Evolutionary conservation across 2,888 invertebrate genomes (phyloP).

Genomic region (Aphodius sticticus): DNA sequence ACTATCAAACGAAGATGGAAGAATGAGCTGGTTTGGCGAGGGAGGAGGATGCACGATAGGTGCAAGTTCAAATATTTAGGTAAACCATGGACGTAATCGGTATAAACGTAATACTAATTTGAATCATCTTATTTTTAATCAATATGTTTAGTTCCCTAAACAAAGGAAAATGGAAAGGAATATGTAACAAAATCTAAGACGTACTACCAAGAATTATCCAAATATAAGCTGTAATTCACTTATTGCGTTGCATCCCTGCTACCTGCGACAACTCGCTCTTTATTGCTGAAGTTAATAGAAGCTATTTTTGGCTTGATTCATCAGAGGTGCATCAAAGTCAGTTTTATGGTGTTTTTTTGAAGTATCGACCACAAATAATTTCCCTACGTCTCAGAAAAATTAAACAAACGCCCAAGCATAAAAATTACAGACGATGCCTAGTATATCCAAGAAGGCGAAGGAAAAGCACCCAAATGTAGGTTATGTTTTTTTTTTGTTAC

Average conservation of each 20-base stretch:
- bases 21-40: background rate
- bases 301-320: constrained; percentile 6
- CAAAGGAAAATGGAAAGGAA: background rate
- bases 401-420: constrained; percentile 18
- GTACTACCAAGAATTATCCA: constrained; percentile 9
- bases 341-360: background rate
- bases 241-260: background rate
- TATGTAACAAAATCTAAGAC: background rate
- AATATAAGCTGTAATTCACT: background rate
- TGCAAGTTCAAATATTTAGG: constrained; percentile 13
- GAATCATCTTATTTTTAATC: background rate
- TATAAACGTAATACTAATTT: background rate
- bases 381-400: constrained; percentile 9
- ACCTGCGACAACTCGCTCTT: background rate
- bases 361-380: background rate
- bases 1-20: constrained; percentile 28
- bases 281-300: background rate
- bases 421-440: constrained; percentile 48
- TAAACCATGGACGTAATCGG: constrained; percentile 12
- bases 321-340: constrained; percentile 6
- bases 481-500: constrained; percentile 12
- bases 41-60: background rate
- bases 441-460: constrained; percentile 49
- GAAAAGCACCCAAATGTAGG: constrained; percentile 50
- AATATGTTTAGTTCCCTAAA: background rate